phyloP scores from a whole-genome alignment of 2,888 invertebrate genomes.

The Heliconius erato region DNA sequence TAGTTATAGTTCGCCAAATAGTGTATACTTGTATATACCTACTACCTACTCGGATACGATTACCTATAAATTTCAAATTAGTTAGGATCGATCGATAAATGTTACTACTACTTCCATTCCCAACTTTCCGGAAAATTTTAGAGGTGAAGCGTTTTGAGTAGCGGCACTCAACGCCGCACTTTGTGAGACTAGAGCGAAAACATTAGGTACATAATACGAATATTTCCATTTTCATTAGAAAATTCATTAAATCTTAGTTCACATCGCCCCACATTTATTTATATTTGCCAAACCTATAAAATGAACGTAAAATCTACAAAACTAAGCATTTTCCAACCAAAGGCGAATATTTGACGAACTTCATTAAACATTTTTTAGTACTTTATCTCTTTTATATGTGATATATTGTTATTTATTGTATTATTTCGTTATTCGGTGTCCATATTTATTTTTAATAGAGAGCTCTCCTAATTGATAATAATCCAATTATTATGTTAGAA shows the following conservation, averaged over 20 bases:
- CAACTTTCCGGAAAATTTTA: no score
- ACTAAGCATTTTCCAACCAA: not conserved
- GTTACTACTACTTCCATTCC: no score
- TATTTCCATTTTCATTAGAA: conserved; percentile 7
- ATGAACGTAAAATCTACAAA: not conserved
- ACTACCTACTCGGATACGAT: no score
- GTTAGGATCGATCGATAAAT: no score
- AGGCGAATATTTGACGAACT: not conserved
- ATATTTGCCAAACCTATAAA: not conserved
- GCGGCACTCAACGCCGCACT: no score
- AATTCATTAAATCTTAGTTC: not conserved
- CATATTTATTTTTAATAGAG: conserved; percentile 7
- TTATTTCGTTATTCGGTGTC: not conserved
- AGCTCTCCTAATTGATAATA: conserved; percentile 16
- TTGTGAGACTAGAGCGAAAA: no score
- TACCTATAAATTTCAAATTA: no score
- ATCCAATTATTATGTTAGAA: conserved; percentile 13
- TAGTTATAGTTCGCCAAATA: no score
- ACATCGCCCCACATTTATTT: not conserved
- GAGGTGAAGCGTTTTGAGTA: no score
- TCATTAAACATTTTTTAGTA: not conserved
- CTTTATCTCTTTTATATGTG: conserved; percentile 15
- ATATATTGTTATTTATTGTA: conserved; percentile 19
- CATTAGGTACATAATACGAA: not conserved
- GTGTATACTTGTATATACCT: no score